phyloP scores from a whole-genome alignment of 2,113 vertebrate genomes.

The Capra hircus region DNA sequence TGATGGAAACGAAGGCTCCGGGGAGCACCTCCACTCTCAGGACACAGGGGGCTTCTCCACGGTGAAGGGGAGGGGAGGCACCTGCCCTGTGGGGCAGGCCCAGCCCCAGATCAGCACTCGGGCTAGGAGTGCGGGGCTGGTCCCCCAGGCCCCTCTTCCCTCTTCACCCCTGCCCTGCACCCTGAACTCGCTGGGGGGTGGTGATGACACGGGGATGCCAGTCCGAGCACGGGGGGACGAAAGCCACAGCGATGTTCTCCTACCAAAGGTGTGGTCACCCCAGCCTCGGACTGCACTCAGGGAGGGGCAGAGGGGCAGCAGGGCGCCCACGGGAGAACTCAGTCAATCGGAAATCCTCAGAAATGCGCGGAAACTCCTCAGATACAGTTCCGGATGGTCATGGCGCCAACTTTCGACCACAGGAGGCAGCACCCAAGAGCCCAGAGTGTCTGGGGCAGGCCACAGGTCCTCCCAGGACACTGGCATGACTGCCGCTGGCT shows the following conservation, averaged over 20 bases:
- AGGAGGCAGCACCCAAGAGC: neutral
- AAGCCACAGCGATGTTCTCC: neutral
- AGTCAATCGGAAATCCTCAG: neutral
- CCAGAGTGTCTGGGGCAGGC: neutral
- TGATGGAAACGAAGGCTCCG: fast-evolving
- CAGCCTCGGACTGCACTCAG: neutral
- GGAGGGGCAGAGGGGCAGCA: neutral
- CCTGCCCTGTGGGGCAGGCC: neutral
- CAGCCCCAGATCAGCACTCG: neutral
- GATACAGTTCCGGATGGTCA: neutral
- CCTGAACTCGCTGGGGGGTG: neutral
- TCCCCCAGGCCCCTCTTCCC: neutral
- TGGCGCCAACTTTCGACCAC: neutral
- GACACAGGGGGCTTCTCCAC: neutral
- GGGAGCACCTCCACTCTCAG: neutral
- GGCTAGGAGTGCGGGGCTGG: neutral
- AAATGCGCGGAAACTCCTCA: neutral
- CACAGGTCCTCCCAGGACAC: fast-evolving
- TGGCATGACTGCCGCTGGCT: neutral
- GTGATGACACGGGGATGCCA: neutral
- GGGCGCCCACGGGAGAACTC: neutral
- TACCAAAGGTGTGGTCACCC: neutral
- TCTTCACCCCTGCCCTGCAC: neutral
- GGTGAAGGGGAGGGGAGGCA: no score
- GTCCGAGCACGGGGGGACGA: fast-evolving